These are phyloP conservation scores for Cetoscarus ocellatus DNA, from an alignment of 2,797 vertebrate genomes.

Conservation along the genomic window DNA sequence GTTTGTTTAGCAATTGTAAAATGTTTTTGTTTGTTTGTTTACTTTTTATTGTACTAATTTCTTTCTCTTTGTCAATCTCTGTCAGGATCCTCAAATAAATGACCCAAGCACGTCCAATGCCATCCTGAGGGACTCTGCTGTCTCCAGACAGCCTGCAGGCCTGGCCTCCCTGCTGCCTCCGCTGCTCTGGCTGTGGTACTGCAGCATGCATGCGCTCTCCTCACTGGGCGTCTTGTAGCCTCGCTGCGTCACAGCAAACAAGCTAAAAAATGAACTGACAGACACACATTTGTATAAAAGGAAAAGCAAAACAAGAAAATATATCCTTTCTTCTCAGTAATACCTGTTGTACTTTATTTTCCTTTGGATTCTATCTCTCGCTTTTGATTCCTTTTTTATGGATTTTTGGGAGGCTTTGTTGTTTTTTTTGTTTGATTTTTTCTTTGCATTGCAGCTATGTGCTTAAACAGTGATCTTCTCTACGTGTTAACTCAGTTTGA, in stretches of 20 bases:
- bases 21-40: no score
- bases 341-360: slow-evolving; percentile 74
- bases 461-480: slow-evolving; percentile 69
- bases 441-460: slow-evolving; percentile 70
- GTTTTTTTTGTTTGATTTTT: slow-evolving; percentile 43
- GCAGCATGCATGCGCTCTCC: slow-evolving; percentile 47
- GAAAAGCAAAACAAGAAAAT: slow-evolving; percentile 62
- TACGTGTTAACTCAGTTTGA: slow-evolving; percentile 65
- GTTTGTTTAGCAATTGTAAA: no score
- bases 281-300: slow-evolving; percentile 82
- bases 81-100: slow-evolving; percentile 81
- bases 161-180: slow-evolving; percentile 72
- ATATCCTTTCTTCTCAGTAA: slow-evolving; percentile 77
- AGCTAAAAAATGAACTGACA: slow-evolving; percentile 69
- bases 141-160: slow-evolving; percentile 36
- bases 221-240: slow-evolving; percentile 75
- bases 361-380: slow-evolving; percentile 49
- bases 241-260: slow-evolving; percentile 35
- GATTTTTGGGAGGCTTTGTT: slow-evolving; percentile 43
- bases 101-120: slow-evolving; percentile 79
- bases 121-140: slow-evolving; percentile 71
- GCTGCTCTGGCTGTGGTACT: slow-evolving; percentile 76
- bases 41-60: background rate
- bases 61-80: background rate
- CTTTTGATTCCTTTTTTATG: slow-evolving; percentile 48